Base-by-base conservation (phyloP, 2,797 vertebrate genomes). In the Hipposideros larvatus region DNA sequence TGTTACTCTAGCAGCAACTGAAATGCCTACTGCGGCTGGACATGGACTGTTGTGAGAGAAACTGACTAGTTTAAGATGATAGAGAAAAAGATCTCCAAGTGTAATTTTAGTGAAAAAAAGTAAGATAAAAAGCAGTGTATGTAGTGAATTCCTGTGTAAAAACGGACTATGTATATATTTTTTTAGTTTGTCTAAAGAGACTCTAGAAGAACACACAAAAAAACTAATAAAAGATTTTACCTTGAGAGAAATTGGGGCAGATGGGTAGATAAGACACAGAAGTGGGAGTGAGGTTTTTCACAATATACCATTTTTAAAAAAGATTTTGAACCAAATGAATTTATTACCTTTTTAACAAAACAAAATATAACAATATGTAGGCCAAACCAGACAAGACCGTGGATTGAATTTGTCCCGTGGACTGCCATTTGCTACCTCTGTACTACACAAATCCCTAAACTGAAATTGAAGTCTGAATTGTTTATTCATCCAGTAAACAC, bases 311-410 rank as follows among this genome's bases (percentile, higher is more conserved):
- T 53, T 78, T 75, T 53, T 0, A 55, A 82, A 80, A 87, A 46
- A 37, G 2, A 37, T 59, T 85, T 70, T 87, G 61, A 91, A 75
- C 18, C 41, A 77, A 41, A 53, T 83, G 18, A 88, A 90, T 82
- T 46, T 84, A 84, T 83, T 55, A 61, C 7, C 15, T 80, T 70
- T 82, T 90, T 37, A 82, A 71, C 18, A 18, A 82, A 77, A 82
- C 3, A 26, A 90, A 91, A 87, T 31, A 68, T 57, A 91, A 87
- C 55, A 80, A 71, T 82, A 66, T 87, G 4, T 11, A 95, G 53
- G 28, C 22, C 48, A 66, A 71, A 70, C 7, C 46, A 59, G 11
- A 65, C 4, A 75, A 94, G 66, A 75, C n/a, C 9, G 2, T 63
- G 31, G 82, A 28, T 37, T 82, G 61, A 65, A 74, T 80, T 51